Conservation (phyloP, 64 coral and sea anemone species). For the Pocillopora verrucosa region DNA sequence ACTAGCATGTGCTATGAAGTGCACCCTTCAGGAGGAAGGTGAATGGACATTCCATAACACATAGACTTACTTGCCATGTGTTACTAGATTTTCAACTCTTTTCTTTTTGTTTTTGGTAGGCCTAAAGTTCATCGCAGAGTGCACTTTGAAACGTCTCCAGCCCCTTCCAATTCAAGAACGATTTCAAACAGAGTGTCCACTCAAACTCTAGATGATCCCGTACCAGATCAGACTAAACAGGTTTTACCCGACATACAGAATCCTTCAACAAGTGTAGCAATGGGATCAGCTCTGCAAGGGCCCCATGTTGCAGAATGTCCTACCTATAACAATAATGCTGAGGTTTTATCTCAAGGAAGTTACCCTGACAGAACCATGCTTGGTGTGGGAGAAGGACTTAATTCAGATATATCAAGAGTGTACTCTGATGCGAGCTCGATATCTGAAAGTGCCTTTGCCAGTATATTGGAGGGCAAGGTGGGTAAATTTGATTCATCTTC, state of each 20-base stretch:
- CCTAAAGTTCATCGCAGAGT: not conserved
- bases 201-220: not conserved
- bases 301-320: not conserved
- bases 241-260: not conserved
- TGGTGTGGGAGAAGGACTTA: not conserved
- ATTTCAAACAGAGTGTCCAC: not conserved
- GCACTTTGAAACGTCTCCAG: slow-evolving; percentile 21
- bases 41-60: not conserved
- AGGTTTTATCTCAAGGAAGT: not conserved
- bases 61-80: not conserved
- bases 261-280: not conserved
- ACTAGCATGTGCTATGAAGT: no score
- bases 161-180: not conserved
- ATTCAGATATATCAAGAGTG: not conserved
- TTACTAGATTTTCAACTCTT: not conserved
- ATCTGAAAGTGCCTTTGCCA: not conserved
- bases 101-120: not conserved
- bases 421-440: not conserved
- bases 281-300: not conserved
- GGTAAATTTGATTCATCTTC: not conserved
- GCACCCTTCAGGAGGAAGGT: no score
- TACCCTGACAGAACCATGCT: not conserved
- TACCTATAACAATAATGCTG: not conserved
- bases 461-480: not conserved
- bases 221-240: slow-evolving; percentile 12